phyloP scores from a whole-genome alignment of 2,888 invertebrate species.

The Archips xylosteana region DNA sequence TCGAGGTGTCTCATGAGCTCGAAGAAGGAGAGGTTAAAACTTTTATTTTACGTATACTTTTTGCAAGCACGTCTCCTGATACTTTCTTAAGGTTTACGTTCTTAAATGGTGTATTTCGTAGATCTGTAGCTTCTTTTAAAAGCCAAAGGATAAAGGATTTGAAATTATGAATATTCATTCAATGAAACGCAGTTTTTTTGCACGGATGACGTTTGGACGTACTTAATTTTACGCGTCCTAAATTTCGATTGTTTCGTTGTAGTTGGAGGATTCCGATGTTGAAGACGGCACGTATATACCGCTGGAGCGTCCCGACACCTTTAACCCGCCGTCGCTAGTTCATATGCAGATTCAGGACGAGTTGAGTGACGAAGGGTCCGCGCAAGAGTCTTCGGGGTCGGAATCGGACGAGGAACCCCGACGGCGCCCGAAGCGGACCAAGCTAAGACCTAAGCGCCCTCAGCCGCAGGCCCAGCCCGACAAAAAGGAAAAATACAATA shows the following conservation, averaged over 20 bases:
- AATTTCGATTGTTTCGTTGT: slow-evolving; percentile 49
- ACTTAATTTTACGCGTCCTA: slow-evolving; percentile 27
- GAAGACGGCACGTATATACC: slow-evolving; percentile 85
- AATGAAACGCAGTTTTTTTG: slow-evolving; percentile 36
- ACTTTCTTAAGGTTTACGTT: slow-evolving; percentile 40
- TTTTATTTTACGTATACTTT: slow-evolving; percentile 47
- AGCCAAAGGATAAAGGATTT: not conserved
- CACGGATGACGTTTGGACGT: slow-evolving; percentile 46
- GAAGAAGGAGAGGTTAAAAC: slow-evolving; percentile 89
- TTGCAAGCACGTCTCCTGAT: slow-evolving; percentile 11
- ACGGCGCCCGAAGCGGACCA: slow-evolving; percentile 82
- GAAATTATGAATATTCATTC: slow-evolving; percentile 5
- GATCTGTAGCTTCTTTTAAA: slow-evolving; percentile 10
- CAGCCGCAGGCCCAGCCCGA: slow-evolving; percentile 65
- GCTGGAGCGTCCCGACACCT: slow-evolving; percentile 83
- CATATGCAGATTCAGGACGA: slow-evolving; percentile 86
- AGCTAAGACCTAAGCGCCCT: slow-evolving; percentile 68
- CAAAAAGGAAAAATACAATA: slow-evolving; percentile 90
- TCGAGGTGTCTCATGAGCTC: slow-evolving; percentile 86
- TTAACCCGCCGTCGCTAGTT: slow-evolving; percentile 80
- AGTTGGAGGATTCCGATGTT: slow-evolving; percentile 82
- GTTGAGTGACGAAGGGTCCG: slow-evolving; percentile 85
- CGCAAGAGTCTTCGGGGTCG: slow-evolving; percentile 78
- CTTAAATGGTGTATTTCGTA: not conserved
- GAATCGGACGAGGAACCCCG: slow-evolving; percentile 87